Evolutionary conservation across 2,113 vertebrate species (phyloP), one percentile per base, ranked within the genome.

Genomic region (Enhydra lutris): DNA sequence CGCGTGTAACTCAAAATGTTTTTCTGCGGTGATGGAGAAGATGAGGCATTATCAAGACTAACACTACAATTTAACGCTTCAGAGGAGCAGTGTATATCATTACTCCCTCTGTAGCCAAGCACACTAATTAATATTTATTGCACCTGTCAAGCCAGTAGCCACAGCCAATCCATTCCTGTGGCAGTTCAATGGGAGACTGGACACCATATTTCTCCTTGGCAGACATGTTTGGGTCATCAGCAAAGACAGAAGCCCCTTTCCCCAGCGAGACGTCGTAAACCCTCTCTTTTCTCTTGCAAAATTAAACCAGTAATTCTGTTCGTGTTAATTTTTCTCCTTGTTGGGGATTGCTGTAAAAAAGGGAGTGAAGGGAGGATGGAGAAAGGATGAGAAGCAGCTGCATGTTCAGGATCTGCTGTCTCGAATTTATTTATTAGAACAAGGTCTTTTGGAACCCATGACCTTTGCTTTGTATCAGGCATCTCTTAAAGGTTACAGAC

Each of bases 71-170:
- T 99, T 99, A 99, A 99, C 97, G 99, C 99, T 99, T 98, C 98
- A 98, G 98, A 99, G 99, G 98, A 99, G 98, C 98, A 98, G 98
- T 98, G 98, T 99, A 98, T 98, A 98, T 99, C 99, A 98, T 99
- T 99, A 99, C 98, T 99, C 98, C 95, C 98, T 99, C 98, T 97
- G 98, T 98, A 98, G 98, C 98, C 98, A 99, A 98, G 99, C 98
- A 98, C 98, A 97, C 99, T 99, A 99, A 99, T 99, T 99, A 99
- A 99, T 99, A 99, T 99, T 99, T 99, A 99, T 99, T 99, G 98
- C 99, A 99, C 99, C 99, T 99, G 99, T 99, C 99, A 99, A 98
- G 98, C 98, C 98, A 97, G 98, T 98, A 98, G 98, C 98, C 98
- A 79, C 94, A 93, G 98, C 99, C 99, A 98, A 99, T 99, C 98